A percentile compares a stretch with the other conserved stretches of the same genome.
Evolutionary conservation across 2,888 invertebrate genomes (phyloP).

Genomic region (Neocrepidodera transversa): DNA sequence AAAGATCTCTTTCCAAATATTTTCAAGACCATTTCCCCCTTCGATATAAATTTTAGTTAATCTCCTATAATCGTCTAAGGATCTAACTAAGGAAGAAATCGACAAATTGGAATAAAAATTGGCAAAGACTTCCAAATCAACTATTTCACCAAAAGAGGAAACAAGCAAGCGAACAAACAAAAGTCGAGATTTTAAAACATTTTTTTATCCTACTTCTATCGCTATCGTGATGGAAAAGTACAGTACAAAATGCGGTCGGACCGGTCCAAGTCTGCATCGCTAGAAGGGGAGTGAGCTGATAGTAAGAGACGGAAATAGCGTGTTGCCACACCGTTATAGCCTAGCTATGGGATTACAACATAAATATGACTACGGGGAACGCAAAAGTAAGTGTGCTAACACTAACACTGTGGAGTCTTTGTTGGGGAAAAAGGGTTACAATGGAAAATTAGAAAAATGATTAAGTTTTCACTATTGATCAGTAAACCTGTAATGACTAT

Average conservation of each 20-base stretch:
- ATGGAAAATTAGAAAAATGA: constrained; percentile 1
- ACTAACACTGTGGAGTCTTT: no score
- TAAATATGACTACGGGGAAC: neutral
- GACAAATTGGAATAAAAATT: no score
- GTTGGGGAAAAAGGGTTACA: neutral
- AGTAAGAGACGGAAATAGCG: constrained; percentile 36
- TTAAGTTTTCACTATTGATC: neutral
- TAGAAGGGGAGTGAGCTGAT: constrained; percentile 25
- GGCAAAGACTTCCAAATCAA: no score
- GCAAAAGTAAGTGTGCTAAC: neutral
- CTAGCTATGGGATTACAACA: no score
- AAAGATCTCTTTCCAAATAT: no score
- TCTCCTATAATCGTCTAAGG: no score
- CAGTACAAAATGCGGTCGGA: constrained; percentile 25
- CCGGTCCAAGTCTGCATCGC: constrained; percentile 26
- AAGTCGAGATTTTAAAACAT: constrained; percentile 7
- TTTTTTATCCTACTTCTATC: constrained; percentile 26
- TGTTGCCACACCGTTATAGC: no score
- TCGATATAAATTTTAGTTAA: no score
- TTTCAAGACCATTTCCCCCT: no score
- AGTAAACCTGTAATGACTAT: neutral
- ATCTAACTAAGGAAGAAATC: no score
- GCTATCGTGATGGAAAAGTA: constrained; percentile 30
- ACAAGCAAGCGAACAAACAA: no score
- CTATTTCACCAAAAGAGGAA: no score